Base-by-base conservation (phyloP, 2,797 vertebrate species). In the Peromyscus melanophrys region DNA sequence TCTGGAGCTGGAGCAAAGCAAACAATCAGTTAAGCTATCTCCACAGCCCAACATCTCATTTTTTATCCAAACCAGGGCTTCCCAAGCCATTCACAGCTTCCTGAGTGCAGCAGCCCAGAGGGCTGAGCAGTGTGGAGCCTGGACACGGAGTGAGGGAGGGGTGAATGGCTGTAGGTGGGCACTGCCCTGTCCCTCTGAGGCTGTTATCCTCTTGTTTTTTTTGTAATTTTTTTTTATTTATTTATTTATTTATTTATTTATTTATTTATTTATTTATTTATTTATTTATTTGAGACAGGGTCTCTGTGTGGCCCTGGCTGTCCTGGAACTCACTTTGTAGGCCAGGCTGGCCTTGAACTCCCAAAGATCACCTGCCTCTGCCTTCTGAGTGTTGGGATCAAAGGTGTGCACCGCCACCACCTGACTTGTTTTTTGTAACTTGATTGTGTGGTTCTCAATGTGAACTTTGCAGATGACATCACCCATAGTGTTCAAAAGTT, bases 141-240 rank as follows among this genome's bases (percentile, higher is more conserved):
- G 40, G 25, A 31, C 34, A n/a, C 5, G 3, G 75, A 31, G 63
- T 19, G 6, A 4, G 14, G 46, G 31, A 0, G 17, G 0, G 8
- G 29, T 31, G 82, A 52, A 55, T 13, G 85, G 13, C 17, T 31
- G 11, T 29, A 52, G 29, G 29, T 34, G 31, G 59, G 43, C 23
- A 27, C 27, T 19, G 34, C 40, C 4, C 0, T 37, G 69, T 0
- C 63, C n/a, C 83, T 85, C 19, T 3, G 34, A 69, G 61, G 46
- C 83, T 69, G 14, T 83, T 63, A 82, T 14, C 55, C 52, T 80
- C 34, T 11, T 81, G 19, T 49, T 49, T 49, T 40, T 82, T 84
- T 63, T 8, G 9, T 31, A 78, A 31, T n/a, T n/a, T 43, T 46
- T 46, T 1, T 21, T 6, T 52, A 52, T 12, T 23, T 37, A 19